Evolutionary conservation across 2,888 invertebrate genomes (phyloP).

Genomic region (Thereva unica): DNA sequence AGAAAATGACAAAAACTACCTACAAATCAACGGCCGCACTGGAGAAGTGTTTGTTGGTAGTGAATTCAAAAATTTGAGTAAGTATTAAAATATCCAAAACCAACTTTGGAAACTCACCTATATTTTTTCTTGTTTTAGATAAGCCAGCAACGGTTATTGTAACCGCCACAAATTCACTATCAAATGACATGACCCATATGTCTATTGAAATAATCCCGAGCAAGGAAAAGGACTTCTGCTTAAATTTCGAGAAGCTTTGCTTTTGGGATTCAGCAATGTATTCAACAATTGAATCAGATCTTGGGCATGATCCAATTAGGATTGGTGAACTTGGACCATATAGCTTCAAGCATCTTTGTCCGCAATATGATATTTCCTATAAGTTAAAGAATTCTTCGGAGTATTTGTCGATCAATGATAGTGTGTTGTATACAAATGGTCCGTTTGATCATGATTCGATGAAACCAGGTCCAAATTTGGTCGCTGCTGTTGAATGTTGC

Average conservation of each 20-base stretch:
- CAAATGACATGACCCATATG: conserved; percentile 49
- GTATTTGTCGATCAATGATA: conserved; percentile 53
- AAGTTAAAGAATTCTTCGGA: conserved; percentile 56
- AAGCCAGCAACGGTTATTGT: conserved; percentile 48
- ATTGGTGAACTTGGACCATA: conserved; percentile 59
- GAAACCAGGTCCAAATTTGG: conserved; percentile 53
- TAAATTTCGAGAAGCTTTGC: conserved; percentile 52
- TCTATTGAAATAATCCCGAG: conserved; percentile 51
- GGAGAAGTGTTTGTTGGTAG: conserved; percentile 54
- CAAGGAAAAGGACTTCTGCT: conserved; percentile 48
- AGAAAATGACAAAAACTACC: conserved; percentile 46
- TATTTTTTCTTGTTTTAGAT: conserved; percentile 37
- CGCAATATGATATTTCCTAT: conserved; percentile 60
- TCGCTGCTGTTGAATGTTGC: conserved; percentile 55
- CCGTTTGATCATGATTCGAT: conserved; percentile 59
- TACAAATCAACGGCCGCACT: conserved; percentile 51
- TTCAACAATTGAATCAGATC: conserved; percentile 50
- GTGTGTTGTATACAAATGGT: conserved; percentile 56
- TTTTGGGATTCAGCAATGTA: conserved; percentile 54
- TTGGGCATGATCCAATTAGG: conserved; percentile 46
- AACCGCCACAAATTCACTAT: conserved; percentile 46
- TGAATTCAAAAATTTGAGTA: conserved; percentile 48
- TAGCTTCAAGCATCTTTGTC: conserved; percentile 59
- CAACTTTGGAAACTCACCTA: not conserved
- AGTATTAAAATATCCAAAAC: not conserved